These are phyloP conservation scores for Diceros bicornis DNA, from an alignment of 2,797 vertebrate species.

Conservation along the genomic window DNA sequence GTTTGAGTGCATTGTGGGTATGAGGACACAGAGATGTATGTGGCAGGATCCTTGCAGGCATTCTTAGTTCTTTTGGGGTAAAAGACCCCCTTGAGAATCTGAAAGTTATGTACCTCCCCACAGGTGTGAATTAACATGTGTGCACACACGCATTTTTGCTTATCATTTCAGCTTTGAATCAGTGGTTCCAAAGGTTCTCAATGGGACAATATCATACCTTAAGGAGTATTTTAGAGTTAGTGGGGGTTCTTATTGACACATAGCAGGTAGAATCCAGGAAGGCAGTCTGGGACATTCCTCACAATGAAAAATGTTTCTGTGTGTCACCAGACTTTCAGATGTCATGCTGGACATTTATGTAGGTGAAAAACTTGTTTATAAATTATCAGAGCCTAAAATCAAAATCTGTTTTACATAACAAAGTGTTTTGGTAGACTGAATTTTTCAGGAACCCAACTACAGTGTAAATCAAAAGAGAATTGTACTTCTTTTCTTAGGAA, in stretches of 20 bases:
- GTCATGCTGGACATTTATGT: neutral
- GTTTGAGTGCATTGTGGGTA: neutral
- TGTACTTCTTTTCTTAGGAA: neutral
- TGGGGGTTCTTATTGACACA: neutral
- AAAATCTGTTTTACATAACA: conserved; percentile 23
- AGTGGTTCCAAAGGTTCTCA: neutral
- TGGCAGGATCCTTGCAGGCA: neutral
- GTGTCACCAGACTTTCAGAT: neutral
- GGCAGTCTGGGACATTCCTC: neutral
- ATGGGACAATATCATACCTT: neutral
- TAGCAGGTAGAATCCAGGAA: neutral
- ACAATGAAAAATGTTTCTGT: neutral
- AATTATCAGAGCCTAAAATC: neutral
- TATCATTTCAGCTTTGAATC: neutral
- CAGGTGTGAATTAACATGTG: neutral
- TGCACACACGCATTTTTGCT: neutral
- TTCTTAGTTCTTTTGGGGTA: neutral
- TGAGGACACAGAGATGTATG: neutral
- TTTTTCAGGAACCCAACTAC: neutral
- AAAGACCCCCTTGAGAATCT: neutral
- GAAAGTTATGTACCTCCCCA: neutral
- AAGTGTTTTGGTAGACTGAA: neutral
- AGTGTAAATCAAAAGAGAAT: neutral
- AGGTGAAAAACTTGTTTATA: neutral
- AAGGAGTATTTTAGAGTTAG: neutral